Evolutionary conservation across 2,113 vertebrate genomes (phyloP), one percentile per base, ranked within the genome.

Genomic region (rabbit (Oryctolagus cuniculus)): DNA sequence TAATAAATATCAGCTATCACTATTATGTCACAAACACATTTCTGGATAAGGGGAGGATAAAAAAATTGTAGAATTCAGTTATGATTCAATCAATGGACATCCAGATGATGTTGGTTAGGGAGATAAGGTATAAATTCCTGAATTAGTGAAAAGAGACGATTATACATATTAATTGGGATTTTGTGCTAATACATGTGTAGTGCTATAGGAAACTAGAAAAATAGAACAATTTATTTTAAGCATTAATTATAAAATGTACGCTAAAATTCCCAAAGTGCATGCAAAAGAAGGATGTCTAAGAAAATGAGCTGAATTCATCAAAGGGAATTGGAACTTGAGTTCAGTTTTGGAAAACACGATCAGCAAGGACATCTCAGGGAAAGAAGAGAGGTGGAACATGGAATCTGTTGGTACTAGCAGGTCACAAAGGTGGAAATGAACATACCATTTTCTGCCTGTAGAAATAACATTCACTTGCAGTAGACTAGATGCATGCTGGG

Each of bases 231-330:
- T 49, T 63, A 61, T 70, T 87, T 72, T 87, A 69, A 82, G 2
- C 2, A 44, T 75, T 81, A 49, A 44, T 88, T 94, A n/a, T 72
- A 75, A 90, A 70, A 72, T 80, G 38, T 13, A 44, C 25, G 61
- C 29, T 63, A 66, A 82, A 72, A 55, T 36, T 85, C 3, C 38
- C 61, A 67, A 87, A 90, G 25, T 36, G 78, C 1, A 44, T 2
- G 3, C 27, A 61, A 91, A 82, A 69, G 17, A n/a, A 67, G 7
- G 24, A 89, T 36, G 31, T 36, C 3, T 83, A 64, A 79, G 34
- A 13, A 92, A 87, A 92, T 74, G 84, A 89, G 25, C 13, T 97
- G 38, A 96, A 63, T 90, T 87, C 27, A 89, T 69, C 13, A 70
- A 49, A 87, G 13, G 19, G 82, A 93, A 82, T 89, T 61, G 36